These are phyloP conservation scores for Tenualosa ilisha DNA, from an alignment of 2,797 vertebrate genomes.

Conservation along the genomic window DNA sequence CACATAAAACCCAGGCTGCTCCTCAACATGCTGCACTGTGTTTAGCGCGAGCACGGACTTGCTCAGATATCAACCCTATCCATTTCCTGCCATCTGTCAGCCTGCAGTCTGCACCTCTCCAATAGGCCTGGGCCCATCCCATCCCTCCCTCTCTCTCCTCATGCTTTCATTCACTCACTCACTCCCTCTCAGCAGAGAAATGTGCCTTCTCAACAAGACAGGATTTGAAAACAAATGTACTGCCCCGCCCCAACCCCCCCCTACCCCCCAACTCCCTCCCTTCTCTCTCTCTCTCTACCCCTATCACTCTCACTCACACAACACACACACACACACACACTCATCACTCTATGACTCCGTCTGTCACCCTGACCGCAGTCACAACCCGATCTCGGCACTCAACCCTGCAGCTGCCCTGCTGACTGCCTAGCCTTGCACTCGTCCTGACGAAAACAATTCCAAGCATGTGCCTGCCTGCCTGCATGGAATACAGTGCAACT, in stretches of 20 bases:
- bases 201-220: conserved; percentile 14
- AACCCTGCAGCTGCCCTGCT: conserved; percentile 63
- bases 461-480: conserved; percentile 10
- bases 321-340: conserved; percentile 51
- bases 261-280: not conserved
- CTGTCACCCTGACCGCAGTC: conserved; percentile 64
- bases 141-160: not conserved
- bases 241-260: not conserved
- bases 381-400: conserved; percentile 58
- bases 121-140: conserved; percentile 4
- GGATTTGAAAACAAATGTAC: conserved; percentile 20
- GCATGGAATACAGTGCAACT: not conserved
- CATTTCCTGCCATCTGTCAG: conserved; percentile 72
- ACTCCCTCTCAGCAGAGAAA: not conserved
- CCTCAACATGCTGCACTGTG: conserved; percentile 12
- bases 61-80: conserved; percentile 77
- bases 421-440: not conserved
- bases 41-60: conserved; percentile 64
- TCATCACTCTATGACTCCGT: conserved; percentile 54
- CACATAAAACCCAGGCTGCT: not conserved
- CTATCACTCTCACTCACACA: conserved; percentile 53
- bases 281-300: not conserved
- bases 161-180: not conserved
- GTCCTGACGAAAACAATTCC: not conserved
- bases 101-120: conserved; percentile 47